Evolutionary conservation across 2,113 vertebrate genomes (phyloP).

Genomic region (Triplophysa dalaica): DNA sequence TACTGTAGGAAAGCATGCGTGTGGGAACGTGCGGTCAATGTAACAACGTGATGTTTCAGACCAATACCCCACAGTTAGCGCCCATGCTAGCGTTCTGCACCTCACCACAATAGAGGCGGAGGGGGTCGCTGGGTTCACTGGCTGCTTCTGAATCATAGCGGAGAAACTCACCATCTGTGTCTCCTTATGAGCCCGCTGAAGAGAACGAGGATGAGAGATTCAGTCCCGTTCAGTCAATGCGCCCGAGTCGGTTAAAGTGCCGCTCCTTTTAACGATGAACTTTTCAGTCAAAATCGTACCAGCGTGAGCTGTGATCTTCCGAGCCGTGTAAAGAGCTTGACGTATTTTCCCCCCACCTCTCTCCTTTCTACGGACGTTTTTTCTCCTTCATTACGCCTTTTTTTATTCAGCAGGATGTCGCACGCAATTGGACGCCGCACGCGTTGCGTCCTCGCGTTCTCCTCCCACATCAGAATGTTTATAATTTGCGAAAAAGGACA

Average conservation of each 20-base stretch:
- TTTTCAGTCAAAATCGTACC: not conserved
- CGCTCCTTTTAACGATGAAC: conserved; percentile 17
- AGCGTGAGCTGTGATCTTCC: not conserved
- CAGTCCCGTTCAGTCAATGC: conserved; percentile 29
- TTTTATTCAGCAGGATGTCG: conserved; percentile 65
- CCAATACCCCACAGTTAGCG: conserved; percentile 10
- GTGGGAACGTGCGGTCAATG: not conserved
- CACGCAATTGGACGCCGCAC: conserved; percentile 64
- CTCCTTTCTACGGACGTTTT: conserved; percentile 45
- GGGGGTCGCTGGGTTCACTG: conserved; percentile 55
- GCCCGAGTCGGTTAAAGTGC: conserved; percentile 21
- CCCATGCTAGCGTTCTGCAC: conserved; percentile 55
- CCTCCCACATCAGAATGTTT: conserved; percentile 31
- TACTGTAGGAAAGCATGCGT: not conserved
- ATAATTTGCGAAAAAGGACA: not conserved
- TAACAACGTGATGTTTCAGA: not conserved
- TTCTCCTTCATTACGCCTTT: conserved; percentile 36
- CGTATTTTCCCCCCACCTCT: conserved; percentile 55
- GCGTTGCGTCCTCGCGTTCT: conserved; percentile 9
- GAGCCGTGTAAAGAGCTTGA: conserved; percentile 20
- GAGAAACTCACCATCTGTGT: conserved; percentile 73
- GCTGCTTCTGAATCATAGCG: conserved; percentile 52
- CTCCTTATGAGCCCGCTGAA: conserved; percentile 49
- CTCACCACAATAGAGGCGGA: conserved; percentile 60
- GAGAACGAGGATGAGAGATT: conserved; percentile 45